Evolutionary conservation across 2,113 vertebrate genomes (phyloP).

Genomic region (Menura novaehollandiae): DNA sequence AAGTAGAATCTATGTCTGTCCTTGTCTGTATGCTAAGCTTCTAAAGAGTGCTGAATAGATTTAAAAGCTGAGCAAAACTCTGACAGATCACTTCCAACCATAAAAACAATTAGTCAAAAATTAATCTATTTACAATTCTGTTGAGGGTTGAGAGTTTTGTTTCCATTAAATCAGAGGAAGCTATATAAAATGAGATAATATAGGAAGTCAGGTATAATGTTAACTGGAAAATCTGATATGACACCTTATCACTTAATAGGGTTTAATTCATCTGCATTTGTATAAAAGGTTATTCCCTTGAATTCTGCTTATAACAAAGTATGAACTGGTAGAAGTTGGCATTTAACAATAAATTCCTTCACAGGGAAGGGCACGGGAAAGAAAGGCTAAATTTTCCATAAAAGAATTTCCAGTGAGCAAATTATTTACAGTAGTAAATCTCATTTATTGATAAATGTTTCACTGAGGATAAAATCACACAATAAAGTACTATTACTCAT

Average conservation of each 20-base stretch:
- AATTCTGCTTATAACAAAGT: not conserved
- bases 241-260: not conserved
- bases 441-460: not conserved
- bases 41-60: not conserved
- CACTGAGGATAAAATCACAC: not conserved
- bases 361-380: fast-evolving
- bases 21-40: not conserved
- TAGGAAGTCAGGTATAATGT: not conserved
- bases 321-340: not conserved
- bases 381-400: not conserved
- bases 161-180: not conserved
- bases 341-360: not conserved
- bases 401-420: not conserved
- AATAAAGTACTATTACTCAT: not conserved
- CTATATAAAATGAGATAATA: not conserved
- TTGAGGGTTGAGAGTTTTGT: not conserved
- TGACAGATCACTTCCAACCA: not conserved
- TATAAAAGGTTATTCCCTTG: not conserved
- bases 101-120: not conserved
- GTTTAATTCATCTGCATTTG: not conserved
- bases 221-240: not conserved
- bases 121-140: not conserved
- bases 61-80: not conserved
- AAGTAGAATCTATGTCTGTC: not conserved
- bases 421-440: not conserved